Evolutionary conservation across 2,888 invertebrate genomes (phyloP), one percentile per base, ranked within the genome.

Genomic region (Cremastinae sp.): DNA sequence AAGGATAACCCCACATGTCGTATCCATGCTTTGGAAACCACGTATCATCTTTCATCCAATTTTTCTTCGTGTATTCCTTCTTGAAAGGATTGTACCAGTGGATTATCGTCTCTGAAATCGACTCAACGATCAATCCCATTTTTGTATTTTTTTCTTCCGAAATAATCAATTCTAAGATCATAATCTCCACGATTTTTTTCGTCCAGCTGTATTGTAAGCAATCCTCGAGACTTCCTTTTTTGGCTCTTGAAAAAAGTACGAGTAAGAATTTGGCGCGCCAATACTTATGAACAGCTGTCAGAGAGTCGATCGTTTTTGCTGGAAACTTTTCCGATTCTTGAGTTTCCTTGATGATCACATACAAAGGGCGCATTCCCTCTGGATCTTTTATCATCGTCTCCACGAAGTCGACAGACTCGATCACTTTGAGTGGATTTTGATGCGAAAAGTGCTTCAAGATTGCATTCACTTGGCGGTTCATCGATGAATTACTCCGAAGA

Each of bases 1-100:
- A 7, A 0, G 74, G 73, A 45, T 81, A 79, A 8, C 81, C 80
- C 18, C 80, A 14, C 58, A 84, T 76, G 64, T 84, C 58, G 0
- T 2, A 20, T 2, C 76, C 2, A 22, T 83, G 80, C 20, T 79
- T 47, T 0, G 83, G 81, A 39, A 82, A 83, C 53, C 77, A 71
- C 10, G 55, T n/a, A 7, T 14, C 45, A 3, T 10, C 12, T 12
- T 37, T 7, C 0, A 74, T 68, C 61, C 78, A 77, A 1, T 49
- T 39, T 5, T 20, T 39, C 2, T 51, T 68, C n/a, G n/a, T n/a
- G n/a, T n/a, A n/a, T n/a, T n/a, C n/a, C n/a, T n/a, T n/a, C n/a
- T n/a, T n/a, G n/a, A n/a, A n/a, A n/a, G n/a, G n/a, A n/a, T n/a
- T n/a, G n/a, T n/a, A n/a, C n/a, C n/a, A n/a, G n/a, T n/a, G n/a